These are phyloP conservation scores for Picus viridis DNA, from an alignment of 2,797 vertebrate genomes.

Conservation along the genomic window DNA sequence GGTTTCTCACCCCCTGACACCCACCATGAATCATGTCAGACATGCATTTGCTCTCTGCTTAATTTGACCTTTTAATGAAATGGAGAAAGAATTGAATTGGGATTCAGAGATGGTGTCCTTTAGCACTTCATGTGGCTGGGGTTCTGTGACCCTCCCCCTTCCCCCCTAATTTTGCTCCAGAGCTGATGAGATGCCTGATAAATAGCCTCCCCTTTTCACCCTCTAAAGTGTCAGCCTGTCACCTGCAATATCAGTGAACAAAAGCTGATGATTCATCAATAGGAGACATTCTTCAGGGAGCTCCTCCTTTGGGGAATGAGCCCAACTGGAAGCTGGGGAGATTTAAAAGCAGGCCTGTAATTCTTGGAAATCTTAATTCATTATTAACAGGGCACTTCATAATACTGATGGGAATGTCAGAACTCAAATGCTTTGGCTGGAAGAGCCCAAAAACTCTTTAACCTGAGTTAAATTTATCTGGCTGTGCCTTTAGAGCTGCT, in stretches of 20 bases:
- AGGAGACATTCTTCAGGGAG: background rate
- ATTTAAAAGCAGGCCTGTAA: background rate
- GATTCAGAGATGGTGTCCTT: background rate
- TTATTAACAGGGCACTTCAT: constrained; percentile 38
- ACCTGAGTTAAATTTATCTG: constrained; percentile 38
- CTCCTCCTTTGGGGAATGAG: background rate
- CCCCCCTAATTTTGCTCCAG: background rate
- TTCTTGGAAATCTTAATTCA: background rate
- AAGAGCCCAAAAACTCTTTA: constrained; percentile 41
- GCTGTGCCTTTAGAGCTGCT: constrained; percentile 2
- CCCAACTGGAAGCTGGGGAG: background rate
- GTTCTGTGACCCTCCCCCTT: background rate
- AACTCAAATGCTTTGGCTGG: constrained; percentile 20
- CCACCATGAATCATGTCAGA: fast-evolving
- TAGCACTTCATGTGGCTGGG: background rate
- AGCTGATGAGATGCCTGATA: background rate
- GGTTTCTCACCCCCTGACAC: background rate
- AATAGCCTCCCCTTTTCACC: background rate
- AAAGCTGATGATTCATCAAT: background rate
- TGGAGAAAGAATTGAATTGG: background rate
- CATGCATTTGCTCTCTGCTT: background rate
- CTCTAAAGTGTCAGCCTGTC: background rate
- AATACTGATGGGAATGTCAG: constrained; percentile 21
- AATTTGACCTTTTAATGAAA: background rate
- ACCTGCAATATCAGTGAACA: background rate